These are phyloP conservation scores for Hydrocynus forskahlii DNA, from an alignment of 2,797 vertebrate genomes.

Conservation along the genomic window DNA sequence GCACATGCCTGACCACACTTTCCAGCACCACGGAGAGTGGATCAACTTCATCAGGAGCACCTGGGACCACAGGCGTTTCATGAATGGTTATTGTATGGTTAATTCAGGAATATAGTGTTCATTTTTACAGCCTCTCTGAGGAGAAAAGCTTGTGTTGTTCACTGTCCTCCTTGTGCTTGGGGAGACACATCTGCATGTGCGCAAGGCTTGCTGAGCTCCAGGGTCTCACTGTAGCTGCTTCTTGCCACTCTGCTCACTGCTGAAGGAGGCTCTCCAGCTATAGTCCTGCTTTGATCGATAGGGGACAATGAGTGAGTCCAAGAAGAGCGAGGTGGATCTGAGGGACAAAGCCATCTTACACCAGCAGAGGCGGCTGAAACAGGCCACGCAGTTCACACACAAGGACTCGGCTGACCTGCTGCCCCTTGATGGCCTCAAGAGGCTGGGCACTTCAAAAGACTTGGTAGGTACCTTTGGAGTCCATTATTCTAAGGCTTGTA, in stretches of 20 bases:
- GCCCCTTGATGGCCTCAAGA: slow-evolving; percentile 92
- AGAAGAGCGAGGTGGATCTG: slow-evolving; percentile 82
- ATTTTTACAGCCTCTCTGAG: neutral
- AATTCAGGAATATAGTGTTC: neutral
- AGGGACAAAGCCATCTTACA: slow-evolving; percentile 88
- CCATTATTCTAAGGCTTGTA: neutral
- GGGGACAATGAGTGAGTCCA: slow-evolving; percentile 77
- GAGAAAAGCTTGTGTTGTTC: neutral
- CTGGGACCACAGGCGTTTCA: neutral
- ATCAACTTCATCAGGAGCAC: slow-evolving; percentile 28
- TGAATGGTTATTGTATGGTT: neutral
- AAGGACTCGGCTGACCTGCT: slow-evolving; percentile 97
- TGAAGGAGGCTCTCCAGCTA: slow-evolving; percentile 5
- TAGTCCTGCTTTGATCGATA: neutral
- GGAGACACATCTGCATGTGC: neutral
- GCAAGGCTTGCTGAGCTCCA: slow-evolving; percentile 1
- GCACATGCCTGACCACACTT: slow-evolving; percentile 39
- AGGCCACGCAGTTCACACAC: slow-evolving; percentile 93
- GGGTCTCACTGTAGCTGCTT: slow-evolving; percentile 16
- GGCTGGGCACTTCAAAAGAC: slow-evolving; percentile 93
- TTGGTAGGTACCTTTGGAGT: slow-evolving; percentile 82
- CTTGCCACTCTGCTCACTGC: neutral
- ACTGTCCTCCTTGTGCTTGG: neutral
- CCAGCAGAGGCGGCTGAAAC: slow-evolving; percentile 92
- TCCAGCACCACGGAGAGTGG: slow-evolving; percentile 20